Conservation (phyloP, 1,140 invertebrate genomes). For the Cylas formicarius region DNA sequence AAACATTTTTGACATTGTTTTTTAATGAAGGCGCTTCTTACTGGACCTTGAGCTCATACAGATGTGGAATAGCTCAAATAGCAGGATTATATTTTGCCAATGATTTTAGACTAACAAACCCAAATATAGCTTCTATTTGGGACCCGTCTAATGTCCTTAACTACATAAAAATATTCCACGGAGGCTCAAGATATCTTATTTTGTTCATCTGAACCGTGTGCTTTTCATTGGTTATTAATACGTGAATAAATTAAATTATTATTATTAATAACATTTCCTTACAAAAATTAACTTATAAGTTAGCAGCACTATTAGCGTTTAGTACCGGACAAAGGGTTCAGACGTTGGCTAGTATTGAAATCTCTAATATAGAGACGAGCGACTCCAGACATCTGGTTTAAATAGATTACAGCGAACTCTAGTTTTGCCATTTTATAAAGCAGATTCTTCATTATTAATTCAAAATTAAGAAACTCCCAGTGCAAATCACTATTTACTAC, state of each 20-base stretch:
- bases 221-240: no score
- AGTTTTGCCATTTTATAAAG: conserved; percentile 11
- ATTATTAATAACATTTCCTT: neutral
- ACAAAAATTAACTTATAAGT: conserved; percentile 10
- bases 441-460: no score
- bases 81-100: neutral
- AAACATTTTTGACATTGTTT: conserved; percentile 10
- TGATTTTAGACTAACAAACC: conserved; percentile 8
- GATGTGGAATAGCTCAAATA: conserved; percentile 6
- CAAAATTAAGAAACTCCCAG: no score
- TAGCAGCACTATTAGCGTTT: conserved; percentile 7
- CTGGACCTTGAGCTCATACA: conserved; percentile 7
- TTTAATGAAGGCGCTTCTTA: conserved; percentile 12
- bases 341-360: conserved; percentile 10
- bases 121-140: conserved; percentile 11
- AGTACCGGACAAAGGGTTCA: conserved; percentile 11
- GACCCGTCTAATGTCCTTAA: conserved; percentile 6
- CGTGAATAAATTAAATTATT: no score
- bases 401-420: conserved; percentile 7
- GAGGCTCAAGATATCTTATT: no score
- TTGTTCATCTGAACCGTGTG: no score
- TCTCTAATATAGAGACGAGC: conserved; percentile 2
- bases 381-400: conserved; percentile 10
- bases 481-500: no score
- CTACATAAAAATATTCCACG: conserved; percentile 1